Conservation (phyloP, 2,797 vertebrate genomes). For the Notolabrus celidotus region DNA sequence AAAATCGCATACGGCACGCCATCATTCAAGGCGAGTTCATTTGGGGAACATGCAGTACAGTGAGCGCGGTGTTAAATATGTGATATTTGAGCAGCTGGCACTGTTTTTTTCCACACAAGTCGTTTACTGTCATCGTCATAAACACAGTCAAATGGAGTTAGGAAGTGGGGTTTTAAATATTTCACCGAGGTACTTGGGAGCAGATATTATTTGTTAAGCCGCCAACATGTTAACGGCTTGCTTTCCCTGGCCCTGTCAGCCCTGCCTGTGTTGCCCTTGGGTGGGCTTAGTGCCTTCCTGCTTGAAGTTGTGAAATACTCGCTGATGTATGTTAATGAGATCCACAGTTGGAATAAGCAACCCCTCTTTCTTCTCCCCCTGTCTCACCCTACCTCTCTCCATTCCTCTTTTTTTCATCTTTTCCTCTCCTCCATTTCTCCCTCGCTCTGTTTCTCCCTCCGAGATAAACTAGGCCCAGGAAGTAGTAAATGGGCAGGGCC, state of each 20-base stretch:
- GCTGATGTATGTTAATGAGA: conserved; percentile 87
- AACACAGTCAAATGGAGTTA: conserved; percentile 83
- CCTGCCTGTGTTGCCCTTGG: conserved; percentile 83
- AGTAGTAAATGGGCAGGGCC: conserved; percentile 79
- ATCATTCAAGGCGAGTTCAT: conserved; percentile 79
- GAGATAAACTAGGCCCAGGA: conserved; percentile 77
- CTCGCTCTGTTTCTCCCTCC: conserved; percentile 41
- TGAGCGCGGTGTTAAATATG: conserved; percentile 76
- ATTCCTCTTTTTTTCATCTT: conserved; percentile 40
- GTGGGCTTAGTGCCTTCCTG: conserved; percentile 85
- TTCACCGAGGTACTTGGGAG: conserved; percentile 81
- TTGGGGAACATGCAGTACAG: conserved; percentile 66
- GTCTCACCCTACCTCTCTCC: conserved; percentile 60
- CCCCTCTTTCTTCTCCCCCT: conserved; percentile 56
- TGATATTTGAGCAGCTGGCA: conserved; percentile 79
- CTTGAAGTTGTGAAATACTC: conserved; percentile 85
- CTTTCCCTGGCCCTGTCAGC: conserved; percentile 82
- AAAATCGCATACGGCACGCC: conserved; percentile 76
- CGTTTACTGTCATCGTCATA: conserved; percentile 82
- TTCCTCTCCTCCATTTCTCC: conserved; percentile 32
- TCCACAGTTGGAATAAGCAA: conserved; percentile 79
- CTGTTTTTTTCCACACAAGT: conserved; percentile 73
- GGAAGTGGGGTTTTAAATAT: conserved; percentile 82
- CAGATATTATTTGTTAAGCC: conserved; percentile 85
- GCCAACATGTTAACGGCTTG: conserved; percentile 85